Conservation (phyloP, 2,888 invertebrate genomes). For the Drosophila affinis region DNA sequence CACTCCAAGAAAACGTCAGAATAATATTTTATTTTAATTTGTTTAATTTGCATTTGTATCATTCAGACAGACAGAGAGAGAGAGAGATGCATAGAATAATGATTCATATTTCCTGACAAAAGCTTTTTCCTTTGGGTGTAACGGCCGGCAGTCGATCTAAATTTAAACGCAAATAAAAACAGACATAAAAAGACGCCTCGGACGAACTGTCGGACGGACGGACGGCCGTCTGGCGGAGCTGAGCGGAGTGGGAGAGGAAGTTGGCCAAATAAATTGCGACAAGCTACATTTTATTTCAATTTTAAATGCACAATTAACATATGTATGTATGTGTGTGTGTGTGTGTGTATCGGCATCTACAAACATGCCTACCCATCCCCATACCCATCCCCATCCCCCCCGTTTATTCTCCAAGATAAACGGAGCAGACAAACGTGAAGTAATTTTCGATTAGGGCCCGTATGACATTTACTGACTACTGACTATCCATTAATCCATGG, state of each 20-base stretch:
- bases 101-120: not conserved
- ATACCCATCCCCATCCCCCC: not conserved
- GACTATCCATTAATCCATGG: too few relatives aligned
- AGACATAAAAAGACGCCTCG: not conserved
- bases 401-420: conserved; percentile 6
- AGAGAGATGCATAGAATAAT: too few relatives aligned
- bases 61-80: too few relatives aligned
- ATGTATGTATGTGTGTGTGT: not conserved
- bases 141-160: conserved; percentile 45
- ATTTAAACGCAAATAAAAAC: conserved; percentile 58
- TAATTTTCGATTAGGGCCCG: conserved; percentile 51
- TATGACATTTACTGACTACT: conserved; percentile 21
- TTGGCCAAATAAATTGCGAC: conserved; percentile 42
- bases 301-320: conserved; percentile 69
- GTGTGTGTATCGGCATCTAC: conserved; percentile 1
- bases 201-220: conserved; percentile 35
- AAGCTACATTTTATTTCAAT: conserved; percentile 54
- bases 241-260: not conserved
- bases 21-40: too few relatives aligned
- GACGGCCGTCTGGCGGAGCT: conserved; percentile 15
- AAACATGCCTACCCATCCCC: not conserved
- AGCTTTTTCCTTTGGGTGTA: conserved; percentile 33
- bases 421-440: conserved; percentile 53
- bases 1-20: too few relatives aligned
- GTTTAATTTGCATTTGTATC: too few relatives aligned